These are phyloP conservation scores for Alethe castanea DNA, from an alignment of 2,113 vertebrate species.

Conservation along the genomic window DNA sequence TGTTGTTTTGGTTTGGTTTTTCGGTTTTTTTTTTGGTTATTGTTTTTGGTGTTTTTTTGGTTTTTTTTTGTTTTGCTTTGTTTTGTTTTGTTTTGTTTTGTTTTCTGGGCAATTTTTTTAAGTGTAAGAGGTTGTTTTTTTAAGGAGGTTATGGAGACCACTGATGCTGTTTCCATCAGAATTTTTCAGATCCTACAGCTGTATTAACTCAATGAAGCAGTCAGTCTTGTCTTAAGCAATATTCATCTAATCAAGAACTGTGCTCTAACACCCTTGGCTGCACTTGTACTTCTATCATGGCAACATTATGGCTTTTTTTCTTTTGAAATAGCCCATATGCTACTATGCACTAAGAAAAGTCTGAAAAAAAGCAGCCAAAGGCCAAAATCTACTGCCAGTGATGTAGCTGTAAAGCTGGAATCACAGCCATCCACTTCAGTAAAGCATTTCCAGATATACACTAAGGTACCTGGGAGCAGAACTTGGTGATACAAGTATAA, in stretches of 20 bases:
- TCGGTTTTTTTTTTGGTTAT: too few relatives aligned
- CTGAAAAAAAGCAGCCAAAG: background rate
- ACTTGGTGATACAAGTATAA: background rate
- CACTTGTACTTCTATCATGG: conserved; percentile 25
- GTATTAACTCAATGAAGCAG: conserved; percentile 34
- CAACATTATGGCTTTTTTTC: background rate
- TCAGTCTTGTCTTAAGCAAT: conserved; percentile 46
- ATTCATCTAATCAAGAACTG: conserved; percentile 44
- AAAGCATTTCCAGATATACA: background rate
- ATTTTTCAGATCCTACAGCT: conserved; percentile 20
- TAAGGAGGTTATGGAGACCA: background rate
- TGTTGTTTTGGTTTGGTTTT: too few relatives aligned
- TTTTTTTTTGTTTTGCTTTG: background rate
- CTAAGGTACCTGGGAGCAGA: background rate
- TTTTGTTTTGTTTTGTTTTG: too few relatives aligned
- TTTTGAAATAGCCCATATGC: conserved; percentile 14
- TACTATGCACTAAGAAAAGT: background rate
- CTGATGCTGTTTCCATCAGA: background rate
- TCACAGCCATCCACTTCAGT: background rate
- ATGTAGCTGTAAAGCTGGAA: background rate
- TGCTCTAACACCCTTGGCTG: conserved; percentile 27
- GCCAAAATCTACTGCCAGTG: background rate
- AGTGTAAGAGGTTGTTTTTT: background rate
- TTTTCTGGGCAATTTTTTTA: background rate
- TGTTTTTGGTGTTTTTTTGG: background rate